Percentiles rank a stretch among this genome's conserved stretches.
phyloP scores from a whole-genome alignment of 1,140 invertebrate genomes.

The Zaprionus nigranus region DNA sequence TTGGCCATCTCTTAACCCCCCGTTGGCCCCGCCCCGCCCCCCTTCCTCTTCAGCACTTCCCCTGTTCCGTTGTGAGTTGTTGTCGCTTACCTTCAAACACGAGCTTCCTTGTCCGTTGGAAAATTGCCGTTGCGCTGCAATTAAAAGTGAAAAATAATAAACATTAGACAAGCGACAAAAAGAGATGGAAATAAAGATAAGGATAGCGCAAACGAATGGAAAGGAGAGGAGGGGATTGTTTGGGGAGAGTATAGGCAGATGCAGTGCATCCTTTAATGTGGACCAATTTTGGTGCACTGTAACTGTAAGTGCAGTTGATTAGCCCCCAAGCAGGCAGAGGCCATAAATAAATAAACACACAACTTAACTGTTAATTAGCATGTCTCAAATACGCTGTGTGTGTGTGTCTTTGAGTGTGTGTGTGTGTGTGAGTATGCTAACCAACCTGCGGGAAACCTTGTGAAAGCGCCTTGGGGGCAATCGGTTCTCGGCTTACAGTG shows the following conservation, averaged over 20 bases:
- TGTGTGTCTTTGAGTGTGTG: conserved; percentile 7
- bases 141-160: conserved; percentile 66
- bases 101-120: conserved; percentile 51
- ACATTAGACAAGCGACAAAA: conserved; percentile 48
- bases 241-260: not conserved
- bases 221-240: not conserved
- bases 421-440: conserved; percentile 12
- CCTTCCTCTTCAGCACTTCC: not conserved
- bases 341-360: conserved; percentile 52
- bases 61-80: conserved; percentile 1
- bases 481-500: conserved; percentile 36
- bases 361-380: conserved; percentile 58
- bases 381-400: conserved; percentile 20
- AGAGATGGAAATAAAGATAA: conserved; percentile 11
- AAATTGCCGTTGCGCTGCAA: conserved; percentile 63
- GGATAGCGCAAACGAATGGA: not conserved
- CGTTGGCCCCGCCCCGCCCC: not conserved
- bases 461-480: conserved; percentile 41
- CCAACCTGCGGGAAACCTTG: conserved; percentile 55
- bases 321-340: conserved; percentile 12
- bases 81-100: conserved; percentile 56
- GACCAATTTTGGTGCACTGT: conserved; percentile 34
- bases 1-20: conserved; percentile 25
- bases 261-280: conserved; percentile 55
- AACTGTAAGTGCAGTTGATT: conserved; percentile 63